These are phyloP conservation scores for Rhodeus uyekii DNA, from an alignment of 2,797 vertebrate genomes.

Conservation along the genomic window DNA sequence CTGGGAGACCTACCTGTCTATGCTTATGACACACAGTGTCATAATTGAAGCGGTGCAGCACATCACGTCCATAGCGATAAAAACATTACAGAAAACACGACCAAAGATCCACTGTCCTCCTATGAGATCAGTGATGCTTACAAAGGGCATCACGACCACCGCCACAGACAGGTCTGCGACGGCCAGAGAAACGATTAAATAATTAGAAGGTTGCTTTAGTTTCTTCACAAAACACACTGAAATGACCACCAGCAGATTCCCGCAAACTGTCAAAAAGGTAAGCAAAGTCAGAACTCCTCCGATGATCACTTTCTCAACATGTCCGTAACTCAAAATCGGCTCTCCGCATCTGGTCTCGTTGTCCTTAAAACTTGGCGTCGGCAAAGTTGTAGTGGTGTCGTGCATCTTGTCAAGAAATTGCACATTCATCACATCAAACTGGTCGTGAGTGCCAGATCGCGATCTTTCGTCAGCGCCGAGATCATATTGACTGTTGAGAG, in stretches of 20 bases:
- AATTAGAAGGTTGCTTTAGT: conserved; percentile 95
- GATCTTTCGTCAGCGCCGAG: conserved; percentile 29
- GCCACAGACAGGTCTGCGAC: conserved; percentile 94
- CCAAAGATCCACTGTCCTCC: conserved; percentile 95
- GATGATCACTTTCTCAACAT: conserved; percentile 88
- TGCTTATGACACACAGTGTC: conserved; percentile 93
- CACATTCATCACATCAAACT: conserved; percentile 48
- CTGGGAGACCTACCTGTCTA: conserved; percentile 86
- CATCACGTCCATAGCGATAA: conserved; percentile 98
- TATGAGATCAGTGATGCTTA: conserved; percentile 93
- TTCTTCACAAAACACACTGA: conserved; percentile 98
- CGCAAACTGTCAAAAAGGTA: conserved; percentile 89
- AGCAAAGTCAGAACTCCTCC: conserved; percentile 88
- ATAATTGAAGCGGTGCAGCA: conserved; percentile 98
- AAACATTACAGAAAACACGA: conserved; percentile 92
- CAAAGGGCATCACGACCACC: conserved; percentile 95
- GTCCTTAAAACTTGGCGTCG: conserved; percentile 26
- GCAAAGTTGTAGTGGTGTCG: conserved; percentile 39
- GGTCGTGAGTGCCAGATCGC: conserved; percentile 35
- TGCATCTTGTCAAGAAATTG: conserved; percentile 26
- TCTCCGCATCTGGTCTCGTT: conserved; percentile 45
- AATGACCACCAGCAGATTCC: conserved; percentile 93
- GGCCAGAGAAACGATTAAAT: conserved; percentile 92
- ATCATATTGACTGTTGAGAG: conserved; percentile 29
- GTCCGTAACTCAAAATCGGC: conserved; percentile 83